Percentiles rank a stretch among this genome's conserved stretches.
phyloP scores from a whole-genome alignment of 1,140 invertebrate genomes.

The Octopus bimaculoides region DNA sequence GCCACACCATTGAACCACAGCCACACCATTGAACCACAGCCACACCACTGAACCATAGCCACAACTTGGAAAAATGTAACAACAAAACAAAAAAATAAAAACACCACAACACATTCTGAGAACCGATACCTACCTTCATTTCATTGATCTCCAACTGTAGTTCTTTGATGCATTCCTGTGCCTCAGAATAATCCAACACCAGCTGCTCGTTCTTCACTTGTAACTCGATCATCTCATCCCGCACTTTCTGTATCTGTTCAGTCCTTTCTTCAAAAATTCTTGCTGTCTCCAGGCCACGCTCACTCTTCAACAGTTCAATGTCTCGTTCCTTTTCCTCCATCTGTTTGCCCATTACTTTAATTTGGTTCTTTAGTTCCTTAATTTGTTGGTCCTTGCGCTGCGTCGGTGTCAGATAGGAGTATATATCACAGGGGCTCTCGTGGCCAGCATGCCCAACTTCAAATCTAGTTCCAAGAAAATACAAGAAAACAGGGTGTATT shows the following conservation, averaged over 20 bases:
- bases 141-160: constrained; percentile 22
- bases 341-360: constrained; percentile 28
- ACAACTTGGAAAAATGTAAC: neutral
- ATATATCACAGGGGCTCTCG: constrained; percentile 16
- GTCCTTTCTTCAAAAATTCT: constrained; percentile 20
- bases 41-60: neutral
- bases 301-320: constrained; percentile 21
- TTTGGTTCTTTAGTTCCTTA: constrained; percentile 29
- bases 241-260: constrained; percentile 19
- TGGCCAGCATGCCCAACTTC: constrained; percentile 31
- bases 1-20: no score
- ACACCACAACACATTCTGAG: neutral
- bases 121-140: constrained; percentile 21
- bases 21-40: no score
- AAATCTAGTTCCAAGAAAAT: constrained; percentile 9
- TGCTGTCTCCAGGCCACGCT: constrained; percentile 21
- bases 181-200: constrained; percentile 22
- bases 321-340: constrained; percentile 27
- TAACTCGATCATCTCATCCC: constrained; percentile 19
- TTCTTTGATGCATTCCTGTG: constrained; percentile 18
- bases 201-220: constrained; percentile 22
- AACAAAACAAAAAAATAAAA: neutral
- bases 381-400: constrained; percentile 37
- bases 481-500: neutral
- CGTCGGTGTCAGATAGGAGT: constrained; percentile 37